A percentile compares a stretch with the other conserved stretches of the same genome.
Evolutionary conservation across 2,888 invertebrate species (phyloP).

Genomic region (Orthosia gracilis): DNA sequence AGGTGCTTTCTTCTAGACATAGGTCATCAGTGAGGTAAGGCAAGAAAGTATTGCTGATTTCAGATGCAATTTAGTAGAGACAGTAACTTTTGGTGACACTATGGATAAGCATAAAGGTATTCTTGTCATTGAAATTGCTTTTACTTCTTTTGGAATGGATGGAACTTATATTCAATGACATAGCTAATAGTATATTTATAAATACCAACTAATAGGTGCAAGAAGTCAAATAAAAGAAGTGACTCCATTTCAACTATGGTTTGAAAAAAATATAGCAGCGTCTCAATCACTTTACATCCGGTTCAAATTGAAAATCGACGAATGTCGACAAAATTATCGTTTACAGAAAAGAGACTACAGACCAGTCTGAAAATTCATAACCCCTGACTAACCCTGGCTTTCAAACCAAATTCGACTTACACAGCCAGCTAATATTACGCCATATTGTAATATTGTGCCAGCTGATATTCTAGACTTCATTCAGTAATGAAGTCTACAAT

Average conservation of each 20-base stretch:
- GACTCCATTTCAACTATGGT: not conserved
- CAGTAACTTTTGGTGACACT: no score
- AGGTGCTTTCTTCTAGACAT: constrained; percentile 13
- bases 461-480: no score
- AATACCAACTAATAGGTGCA: not conserved
- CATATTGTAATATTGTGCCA: no score
- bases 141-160: no score
- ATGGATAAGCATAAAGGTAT: not conserved
- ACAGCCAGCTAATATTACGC: constrained; percentile 3
- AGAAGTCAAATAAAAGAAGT: not conserved
- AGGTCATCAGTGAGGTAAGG: constrained; percentile 22
- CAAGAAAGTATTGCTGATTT: not conserved
- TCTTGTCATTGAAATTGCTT: not conserved
- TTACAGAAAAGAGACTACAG: not conserved
- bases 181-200: not conserved
- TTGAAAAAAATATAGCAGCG: not conserved
- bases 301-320: not conserved
- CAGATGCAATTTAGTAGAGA: not conserved
- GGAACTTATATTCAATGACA: no score
- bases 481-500: constrained; percentile 15
- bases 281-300: not conserved
- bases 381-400: not conserved
- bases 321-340: not conserved
- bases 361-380: not conserved
- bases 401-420: not conserved